These are phyloP conservation scores for Microtus californicus DNA, from an alignment of 2,797 vertebrate species.

Conservation along the genomic window DNA sequence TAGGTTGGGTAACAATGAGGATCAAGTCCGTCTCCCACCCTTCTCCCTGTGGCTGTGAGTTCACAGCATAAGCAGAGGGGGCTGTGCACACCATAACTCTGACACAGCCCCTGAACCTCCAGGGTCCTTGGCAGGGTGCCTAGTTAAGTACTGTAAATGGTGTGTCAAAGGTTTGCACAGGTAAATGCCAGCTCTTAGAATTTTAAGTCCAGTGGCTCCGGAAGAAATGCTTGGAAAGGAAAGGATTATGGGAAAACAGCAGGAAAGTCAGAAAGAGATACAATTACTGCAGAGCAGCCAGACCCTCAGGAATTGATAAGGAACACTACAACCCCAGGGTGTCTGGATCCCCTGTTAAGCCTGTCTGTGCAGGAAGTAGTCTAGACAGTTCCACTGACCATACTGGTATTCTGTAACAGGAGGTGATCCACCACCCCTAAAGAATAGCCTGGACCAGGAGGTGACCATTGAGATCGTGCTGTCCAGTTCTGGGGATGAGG, in stretches of 20 bases:
- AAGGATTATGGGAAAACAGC: no score
- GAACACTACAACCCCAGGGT: not conserved
- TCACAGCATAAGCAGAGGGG: not conserved
- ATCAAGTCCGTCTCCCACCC: no score
- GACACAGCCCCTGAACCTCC: not conserved
- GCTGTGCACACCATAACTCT: not conserved
- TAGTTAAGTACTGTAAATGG: not conserved
- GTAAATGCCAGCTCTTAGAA: not conserved
- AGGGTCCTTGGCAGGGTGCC: not conserved
- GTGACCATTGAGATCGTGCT: conserved; percentile 81
- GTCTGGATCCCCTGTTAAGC: not conserved
- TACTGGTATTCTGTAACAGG: conserved; percentile 1
- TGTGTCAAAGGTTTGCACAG: not conserved
- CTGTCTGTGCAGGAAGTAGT: not conserved
- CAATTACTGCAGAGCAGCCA: not conserved
- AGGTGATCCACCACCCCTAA: not conserved
- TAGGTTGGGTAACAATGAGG: not conserved
- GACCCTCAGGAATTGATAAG: not conserved
- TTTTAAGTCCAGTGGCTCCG: not conserved
- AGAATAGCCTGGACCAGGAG: conserved; percentile 66
- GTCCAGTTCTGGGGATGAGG: conserved; percentile 81
- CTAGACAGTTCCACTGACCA: not conserved
- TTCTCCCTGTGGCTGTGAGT: not conserved
- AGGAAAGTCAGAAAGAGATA: not conserved
- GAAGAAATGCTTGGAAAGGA: not conserved